Evolutionary conservation across 2,797 vertebrate species (phyloP).

Genomic region (Adelosebastes latens): DNA sequence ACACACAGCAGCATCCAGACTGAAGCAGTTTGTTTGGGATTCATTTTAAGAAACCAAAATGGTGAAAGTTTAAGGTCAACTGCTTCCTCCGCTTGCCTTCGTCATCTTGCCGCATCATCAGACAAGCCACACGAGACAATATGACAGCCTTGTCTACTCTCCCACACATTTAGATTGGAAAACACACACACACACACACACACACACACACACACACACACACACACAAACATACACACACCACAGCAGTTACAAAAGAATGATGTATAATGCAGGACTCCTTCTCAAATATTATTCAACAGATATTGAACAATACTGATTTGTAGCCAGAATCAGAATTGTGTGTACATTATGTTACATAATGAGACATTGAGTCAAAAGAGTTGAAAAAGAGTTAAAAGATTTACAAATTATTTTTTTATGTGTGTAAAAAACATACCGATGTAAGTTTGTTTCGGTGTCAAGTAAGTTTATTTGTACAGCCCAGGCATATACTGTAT

Average conservation of each 20-base stretch:
- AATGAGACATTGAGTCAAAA: no score
- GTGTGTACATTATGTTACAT: neutral
- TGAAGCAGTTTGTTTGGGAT: constrained; percentile 1
- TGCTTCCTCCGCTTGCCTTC: constrained; percentile 7
- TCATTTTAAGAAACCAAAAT: constrained; percentile 9
- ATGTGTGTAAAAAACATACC: neutral
- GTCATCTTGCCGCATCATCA: neutral
- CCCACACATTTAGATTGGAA: neutral
- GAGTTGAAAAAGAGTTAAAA: no score
- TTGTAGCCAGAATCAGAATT: neutral
- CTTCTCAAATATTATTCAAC: neutral
- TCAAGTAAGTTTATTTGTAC: neutral
- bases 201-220: no score
- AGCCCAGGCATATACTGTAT: neutral
- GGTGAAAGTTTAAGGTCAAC: constrained; percentile 25
- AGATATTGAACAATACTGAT: neutral
- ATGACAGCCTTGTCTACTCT: constrained; percentile 2
- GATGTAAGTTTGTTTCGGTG: neutral
- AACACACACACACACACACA: neutral
- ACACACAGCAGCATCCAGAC: neutral
- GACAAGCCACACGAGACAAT: constrained; percentile 6
- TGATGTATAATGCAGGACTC: neutral
- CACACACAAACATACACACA: neutral
- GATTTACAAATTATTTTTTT: neutral
- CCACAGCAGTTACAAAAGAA: neutral